These are phyloP conservation scores for Erithacus rubecula DNA, from an alignment of 2,797 vertebrate genomes.

Conservation along the genomic window DNA sequence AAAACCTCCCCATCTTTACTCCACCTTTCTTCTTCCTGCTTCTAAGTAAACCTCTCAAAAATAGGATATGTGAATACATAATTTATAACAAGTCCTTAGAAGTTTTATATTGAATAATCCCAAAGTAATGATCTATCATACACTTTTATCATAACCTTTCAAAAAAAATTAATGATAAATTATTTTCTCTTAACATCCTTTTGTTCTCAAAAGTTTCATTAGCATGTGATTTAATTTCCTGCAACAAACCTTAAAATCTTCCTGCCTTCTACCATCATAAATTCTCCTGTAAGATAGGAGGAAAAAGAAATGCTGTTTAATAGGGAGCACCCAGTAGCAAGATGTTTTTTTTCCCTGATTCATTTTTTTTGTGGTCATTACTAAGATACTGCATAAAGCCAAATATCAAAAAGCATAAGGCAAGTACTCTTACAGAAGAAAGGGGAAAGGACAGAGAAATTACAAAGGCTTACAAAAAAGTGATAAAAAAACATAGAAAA, in stretches of 20 bases:
- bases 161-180: not conserved
- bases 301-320: not conserved
- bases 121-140: not conserved
- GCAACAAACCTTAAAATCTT: not conserved
- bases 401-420: not conserved
- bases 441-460: not conserved
- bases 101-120: not conserved
- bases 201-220: not conserved
- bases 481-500: not conserved
- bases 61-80: not conserved
- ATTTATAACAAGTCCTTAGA: not conserved
- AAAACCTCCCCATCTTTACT: not conserved
- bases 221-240: not conserved
- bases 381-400: not conserved
- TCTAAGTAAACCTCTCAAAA: not conserved
- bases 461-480: not conserved
- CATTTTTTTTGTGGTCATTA: not conserved
- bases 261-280: not conserved
- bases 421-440: not conserved
- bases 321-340: not conserved
- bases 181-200: not conserved
- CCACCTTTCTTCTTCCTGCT: not conserved
- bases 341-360: not conserved
- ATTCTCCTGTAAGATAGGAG: not conserved
- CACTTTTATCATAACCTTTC: not conserved